Evolutionary conservation across 1,140 invertebrate genomes (phyloP).

Genomic region (Tetranychus urticae): DNA sequence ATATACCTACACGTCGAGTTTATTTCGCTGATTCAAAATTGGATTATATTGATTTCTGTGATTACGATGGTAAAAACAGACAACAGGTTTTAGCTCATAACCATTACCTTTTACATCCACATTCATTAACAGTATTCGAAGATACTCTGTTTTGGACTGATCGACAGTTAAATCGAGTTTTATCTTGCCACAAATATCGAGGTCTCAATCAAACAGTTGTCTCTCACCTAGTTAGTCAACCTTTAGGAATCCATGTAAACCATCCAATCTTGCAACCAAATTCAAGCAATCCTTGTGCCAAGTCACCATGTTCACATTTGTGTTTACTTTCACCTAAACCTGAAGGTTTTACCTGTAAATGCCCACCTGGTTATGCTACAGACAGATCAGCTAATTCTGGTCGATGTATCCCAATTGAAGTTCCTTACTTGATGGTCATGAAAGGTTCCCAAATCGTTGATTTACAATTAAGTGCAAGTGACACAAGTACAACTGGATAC

Average conservation of each 20-base stretch:
- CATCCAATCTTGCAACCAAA: conserved; percentile 72
- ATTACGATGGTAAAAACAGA: conserved; percentile 75
- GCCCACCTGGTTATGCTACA: conserved; percentile 56
- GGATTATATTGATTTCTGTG: conserved; percentile 93
- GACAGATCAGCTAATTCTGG: conserved; percentile 31
- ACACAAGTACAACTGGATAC: conserved; percentile 40
- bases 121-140: conserved; percentile 61
- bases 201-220: conserved; percentile 76
- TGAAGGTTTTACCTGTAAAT: conserved; percentile 62
- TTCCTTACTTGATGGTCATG: conserved; percentile 67
- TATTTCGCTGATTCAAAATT: conserved; percentile 96
- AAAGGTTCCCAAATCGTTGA: conserved; percentile 69
- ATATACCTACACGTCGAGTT: conserved; percentile 70
- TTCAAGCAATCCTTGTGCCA: conserved; percentile 48
- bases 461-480: conserved; percentile 34
- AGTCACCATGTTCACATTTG: conserved; percentile 58
- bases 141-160: conserved; percentile 94
- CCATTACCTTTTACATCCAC: conserved; percentile 70
- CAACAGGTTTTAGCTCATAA: conserved; percentile 37
- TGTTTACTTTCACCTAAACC: conserved; percentile 50
- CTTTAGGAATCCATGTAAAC: conserved; percentile 75
- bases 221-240: conserved; percentile 77
- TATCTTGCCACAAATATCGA: conserved; percentile 70
- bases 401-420: conserved; percentile 57
- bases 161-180: conserved; percentile 52